Evolutionary conservation across 1,140 invertebrate genomes (phyloP).

Genomic region (Drosophila pectinifera): DNA sequence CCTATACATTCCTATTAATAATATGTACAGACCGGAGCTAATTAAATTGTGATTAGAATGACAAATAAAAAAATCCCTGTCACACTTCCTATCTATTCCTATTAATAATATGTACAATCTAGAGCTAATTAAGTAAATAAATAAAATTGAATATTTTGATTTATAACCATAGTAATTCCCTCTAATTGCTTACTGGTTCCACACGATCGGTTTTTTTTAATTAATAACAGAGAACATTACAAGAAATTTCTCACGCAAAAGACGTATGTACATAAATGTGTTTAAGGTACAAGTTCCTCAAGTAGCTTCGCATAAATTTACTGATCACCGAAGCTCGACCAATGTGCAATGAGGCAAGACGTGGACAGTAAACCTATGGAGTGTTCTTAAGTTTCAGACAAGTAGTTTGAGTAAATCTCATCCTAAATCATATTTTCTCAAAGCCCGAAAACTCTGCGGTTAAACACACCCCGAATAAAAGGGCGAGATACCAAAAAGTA

Average conservation of each 20-base stretch:
- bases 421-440: slow-evolving; percentile 32
- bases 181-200: slow-evolving; percentile 50
- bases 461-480: slow-evolving; percentile 35
- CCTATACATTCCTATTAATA: too few relatives aligned
- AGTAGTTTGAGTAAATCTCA: slow-evolving; percentile 47
- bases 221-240: slow-evolving; percentile 48
- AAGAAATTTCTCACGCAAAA: slow-evolving; percentile 64
- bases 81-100: too few relatives aligned
- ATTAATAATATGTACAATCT: too few relatives aligned
- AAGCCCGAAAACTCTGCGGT: slow-evolving; percentile 25
- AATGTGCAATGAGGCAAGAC: slow-evolving; percentile 54
- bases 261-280: slow-evolving; percentile 40
- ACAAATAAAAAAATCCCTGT: too few relatives aligned
- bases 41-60: too few relatives aligned
- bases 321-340: slow-evolving; percentile 70
- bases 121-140: too few relatives aligned
- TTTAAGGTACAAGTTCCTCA: slow-evolving; percentile 32
- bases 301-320: slow-evolving; percentile 62
- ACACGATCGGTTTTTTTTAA: slow-evolving; percentile 50
- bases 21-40: too few relatives aligned
- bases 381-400: slow-evolving; percentile 44
- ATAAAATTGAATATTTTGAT: neutral
- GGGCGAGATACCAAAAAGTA: neutral
- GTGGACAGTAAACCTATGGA: slow-evolving; percentile 28
- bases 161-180: too few relatives aligned